phyloP scores from a whole-genome alignment of 2,797 vertebrate species.

The Phalloptychus januarius region DNA sequence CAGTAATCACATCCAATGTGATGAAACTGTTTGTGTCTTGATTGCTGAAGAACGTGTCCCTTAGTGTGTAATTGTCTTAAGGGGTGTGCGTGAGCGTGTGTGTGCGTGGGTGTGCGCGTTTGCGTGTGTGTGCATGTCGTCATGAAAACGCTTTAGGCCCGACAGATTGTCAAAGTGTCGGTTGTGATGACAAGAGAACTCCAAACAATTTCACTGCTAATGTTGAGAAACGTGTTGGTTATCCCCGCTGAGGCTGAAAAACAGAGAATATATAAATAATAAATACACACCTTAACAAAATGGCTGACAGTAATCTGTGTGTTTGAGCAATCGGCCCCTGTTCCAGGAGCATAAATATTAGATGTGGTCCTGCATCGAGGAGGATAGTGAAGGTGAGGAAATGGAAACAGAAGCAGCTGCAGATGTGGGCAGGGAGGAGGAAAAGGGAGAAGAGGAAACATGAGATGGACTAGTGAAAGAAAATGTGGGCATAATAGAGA shows the following conservation, averaged over 20 bases:
- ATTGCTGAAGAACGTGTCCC: constrained; percentile 10
- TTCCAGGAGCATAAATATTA: constrained; percentile 78
- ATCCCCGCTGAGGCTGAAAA: constrained; percentile 65
- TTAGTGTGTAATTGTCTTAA: constrained; percentile 5
- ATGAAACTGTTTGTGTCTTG: neutral
- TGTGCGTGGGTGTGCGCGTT: neutral
- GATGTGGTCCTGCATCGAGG: constrained; percentile 67
- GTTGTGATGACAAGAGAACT: constrained; percentile 69
- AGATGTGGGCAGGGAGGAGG: neutral
- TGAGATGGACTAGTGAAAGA: neutral
- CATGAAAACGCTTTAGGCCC: constrained; percentile 60
- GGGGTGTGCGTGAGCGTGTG: neutral
- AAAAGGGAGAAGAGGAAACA: neutral
- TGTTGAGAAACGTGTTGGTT: constrained; percentile 80
- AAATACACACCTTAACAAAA: constrained; percentile 72
- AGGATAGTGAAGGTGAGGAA: constrained; percentile 36
- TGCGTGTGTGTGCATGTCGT: constrained; percentile 26
- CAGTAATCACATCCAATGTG: neutral
- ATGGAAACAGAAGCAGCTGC: neutral
- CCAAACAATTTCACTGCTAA: constrained; percentile 80
- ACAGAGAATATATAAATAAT: constrained; percentile 72
- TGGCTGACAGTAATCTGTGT: constrained; percentile 76
- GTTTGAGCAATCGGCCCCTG: constrained; percentile 73
- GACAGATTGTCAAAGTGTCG: constrained; percentile 80
- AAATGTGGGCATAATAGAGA: neutral